A percentile compares a stretch with the other conserved stretches of the same genome.
Evolutionary conservation across 2,113 vertebrate species (phyloP).

Genomic region (Cyanoderma ruficeps): DNA sequence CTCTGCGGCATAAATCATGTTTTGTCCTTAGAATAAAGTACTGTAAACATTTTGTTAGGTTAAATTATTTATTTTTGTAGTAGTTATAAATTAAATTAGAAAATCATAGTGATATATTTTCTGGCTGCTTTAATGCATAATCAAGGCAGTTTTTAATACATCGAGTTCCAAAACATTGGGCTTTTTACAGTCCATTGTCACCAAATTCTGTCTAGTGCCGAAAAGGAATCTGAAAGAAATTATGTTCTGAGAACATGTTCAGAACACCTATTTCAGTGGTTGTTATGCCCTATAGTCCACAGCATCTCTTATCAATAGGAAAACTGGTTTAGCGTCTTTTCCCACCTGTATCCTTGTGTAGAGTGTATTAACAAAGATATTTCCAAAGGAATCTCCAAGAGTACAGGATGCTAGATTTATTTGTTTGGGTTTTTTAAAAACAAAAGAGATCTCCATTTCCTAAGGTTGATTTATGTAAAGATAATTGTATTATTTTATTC

Average conservation of each 20-base stretch:
- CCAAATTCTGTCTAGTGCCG: not conserved
- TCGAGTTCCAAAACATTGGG: not conserved
- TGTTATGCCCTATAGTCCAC: not conserved
- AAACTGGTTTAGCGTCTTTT: not conserved
- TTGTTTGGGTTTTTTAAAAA: not conserved
- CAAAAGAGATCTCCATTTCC: conserved; percentile 1
- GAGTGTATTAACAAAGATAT: not conserved
- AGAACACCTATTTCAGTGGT: not conserved
- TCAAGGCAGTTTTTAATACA: not conserved
- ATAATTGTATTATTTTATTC: conserved; percentile 39
- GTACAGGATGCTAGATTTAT: not conserved
- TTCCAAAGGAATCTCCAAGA: not conserved
- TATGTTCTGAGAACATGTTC: not conserved
- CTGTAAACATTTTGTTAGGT: not conserved
- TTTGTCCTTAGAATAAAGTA: not conserved
- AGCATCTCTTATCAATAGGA: not conserved
- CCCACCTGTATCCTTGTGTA: rapidly evolving
- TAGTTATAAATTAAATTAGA: not conserved
- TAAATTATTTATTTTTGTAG: not conserved
- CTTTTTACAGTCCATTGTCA: not conserved
- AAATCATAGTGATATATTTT: not conserved
- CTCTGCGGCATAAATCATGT: not conserved
- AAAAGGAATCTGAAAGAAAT: not conserved
- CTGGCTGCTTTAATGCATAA: not conserved
- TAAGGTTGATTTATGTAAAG: conserved; percentile 9